Evolutionary conservation across 2,113 vertebrate species (phyloP), one percentile per base, ranked within the genome.

Genomic region (Pycnonotus jocosus): DNA sequence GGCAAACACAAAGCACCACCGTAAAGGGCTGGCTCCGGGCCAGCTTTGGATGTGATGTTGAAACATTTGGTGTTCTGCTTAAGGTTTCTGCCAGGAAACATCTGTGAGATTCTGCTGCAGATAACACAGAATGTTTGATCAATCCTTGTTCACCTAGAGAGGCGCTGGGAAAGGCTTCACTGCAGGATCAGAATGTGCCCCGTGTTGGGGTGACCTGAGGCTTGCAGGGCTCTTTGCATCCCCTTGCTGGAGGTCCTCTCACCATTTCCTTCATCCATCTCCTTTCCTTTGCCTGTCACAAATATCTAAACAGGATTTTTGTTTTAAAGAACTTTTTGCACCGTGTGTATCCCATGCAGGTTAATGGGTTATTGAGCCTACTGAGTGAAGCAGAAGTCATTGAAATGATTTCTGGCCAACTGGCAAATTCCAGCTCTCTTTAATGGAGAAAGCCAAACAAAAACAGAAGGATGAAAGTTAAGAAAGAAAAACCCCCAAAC

Each of bases 71-170:
- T 93, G 61, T 92, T 94, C 72, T 78, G 79, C 90, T 95, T 86
- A 88, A 94, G 85, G 54, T 13, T 84, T 74, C 85, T 95, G 90
- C 53, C 19, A 94, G 96, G 96, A 97, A 97, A 97, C 96, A 96
- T 97, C 96, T 96, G 93, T 79, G 92, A 94, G 95, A 93, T 96
- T n/a, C 76, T 90, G 82, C 79, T 5, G 18, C 76, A 86, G 96
- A 95, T 96, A 92, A 57, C 6, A 1, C 0, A 1, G 53, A 78
- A 5, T 10, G 64, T 95, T 94, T 95, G 90, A 54, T 93, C 92
- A 70, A 25, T 86, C 88, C 78, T 37, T 68, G 65, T 6, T 68
- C 83, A 30, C 82, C 77, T 50, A 22, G 38, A 42, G 56, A 62
- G 88, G 56, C 56, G 3, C 11, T 24, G 61, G 71, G 85, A 54